A percentile compares a stretch with the other conserved stretches of the same genome.
Conservation (phyloP, 2,113 vertebrate genomes). For the Hucho hucho region DNA sequence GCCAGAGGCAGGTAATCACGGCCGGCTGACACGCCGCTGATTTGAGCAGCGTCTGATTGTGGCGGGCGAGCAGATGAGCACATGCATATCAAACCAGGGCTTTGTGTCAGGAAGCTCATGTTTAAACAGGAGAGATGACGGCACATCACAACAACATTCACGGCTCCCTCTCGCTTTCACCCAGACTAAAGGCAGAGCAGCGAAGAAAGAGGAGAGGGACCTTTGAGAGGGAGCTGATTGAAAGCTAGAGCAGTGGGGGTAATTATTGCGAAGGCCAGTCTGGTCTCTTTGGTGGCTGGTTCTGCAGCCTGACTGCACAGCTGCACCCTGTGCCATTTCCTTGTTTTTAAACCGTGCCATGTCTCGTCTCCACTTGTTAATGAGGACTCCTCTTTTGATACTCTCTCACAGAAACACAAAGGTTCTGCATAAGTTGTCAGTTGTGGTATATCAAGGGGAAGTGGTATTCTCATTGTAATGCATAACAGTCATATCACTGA, state of each 20-base stretch:
- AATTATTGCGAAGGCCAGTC: slow-evolving; percentile 35
- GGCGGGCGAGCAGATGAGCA: slow-evolving; percentile 8
- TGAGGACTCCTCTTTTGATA: slow-evolving; percentile 45
- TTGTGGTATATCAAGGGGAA: neutral
- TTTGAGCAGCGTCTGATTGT: slow-evolving; percentile 14
- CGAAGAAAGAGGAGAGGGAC: neutral
- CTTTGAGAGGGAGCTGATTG: slow-evolving; percentile 18
- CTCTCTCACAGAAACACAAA: neutral
- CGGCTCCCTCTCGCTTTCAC: neutral
- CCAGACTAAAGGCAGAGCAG: neutral
- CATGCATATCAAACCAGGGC: neutral
- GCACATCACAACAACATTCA: neutral
- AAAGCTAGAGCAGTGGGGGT: slow-evolving; percentile 32
- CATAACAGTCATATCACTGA: slow-evolving; percentile 40
- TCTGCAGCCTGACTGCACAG: neutral
- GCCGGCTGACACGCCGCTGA: slow-evolving; percentile 47
- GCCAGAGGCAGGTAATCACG: slow-evolving; percentile 53
- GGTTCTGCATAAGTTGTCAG: slow-evolving; percentile 26
- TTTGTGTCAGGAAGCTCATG: slow-evolving; percentile 18
- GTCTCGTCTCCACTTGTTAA: slow-evolving; percentile 37
- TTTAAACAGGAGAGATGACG: neutral
- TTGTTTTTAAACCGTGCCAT: slow-evolving; percentile 8
- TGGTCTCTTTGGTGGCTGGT: neutral
- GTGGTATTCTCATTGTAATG: slow-evolving; percentile 34
- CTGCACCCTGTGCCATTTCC: neutral